Evolutionary conservation across 2,797 vertebrate species (phyloP), one percentile per base, ranked within the genome.

Genomic region (Poecilia picta): DNA sequence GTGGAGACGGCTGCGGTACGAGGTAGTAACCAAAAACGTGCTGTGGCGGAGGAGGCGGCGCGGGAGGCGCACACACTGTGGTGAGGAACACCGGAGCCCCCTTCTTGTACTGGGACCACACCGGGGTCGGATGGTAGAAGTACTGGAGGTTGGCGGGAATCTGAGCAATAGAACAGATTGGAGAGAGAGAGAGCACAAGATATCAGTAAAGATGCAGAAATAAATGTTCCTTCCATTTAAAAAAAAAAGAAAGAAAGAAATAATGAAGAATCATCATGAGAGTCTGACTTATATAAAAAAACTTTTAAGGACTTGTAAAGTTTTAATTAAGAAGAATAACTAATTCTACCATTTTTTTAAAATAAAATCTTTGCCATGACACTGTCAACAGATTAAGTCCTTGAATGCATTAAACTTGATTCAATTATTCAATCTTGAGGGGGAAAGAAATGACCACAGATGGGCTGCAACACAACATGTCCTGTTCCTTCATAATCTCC

Each of bases 1-100:
- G 96, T 0, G 95, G 95, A 23, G 93, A 36, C 0, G 85, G 81
- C 77, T 94, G 95, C 2, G 94, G 94, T 76, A 95, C 43, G 66
- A 96, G 79, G 82, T 95, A 96, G 91, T 95, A 96, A 80, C 95
- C 91, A 8, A 95, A 90, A 8, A 95, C 77, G n/a, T 93, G 94
- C 68, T 93, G 89, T 12, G 84, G 84, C 0, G 90, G 87, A 15
- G 89, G 91, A 0, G 91, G 89, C 0, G 89, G 91, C 0, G 86
- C 72, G 0, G 94, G 83, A 5, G 94, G 90, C 0, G 92, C 77
- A 1, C 92, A 95, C 75, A 96, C 85, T 0, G 95, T 77, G n/a
- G 93, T 93, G 66, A 96, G 84, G 87, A 95, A 94, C 77, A 96
- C 75, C 0, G 94, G 92, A 13, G 87, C 55, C 1, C 70, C 91